Base-by-base conservation (phyloP, 2,797 vertebrate genomes). In the Scyliorhinus canicula region DNA sequence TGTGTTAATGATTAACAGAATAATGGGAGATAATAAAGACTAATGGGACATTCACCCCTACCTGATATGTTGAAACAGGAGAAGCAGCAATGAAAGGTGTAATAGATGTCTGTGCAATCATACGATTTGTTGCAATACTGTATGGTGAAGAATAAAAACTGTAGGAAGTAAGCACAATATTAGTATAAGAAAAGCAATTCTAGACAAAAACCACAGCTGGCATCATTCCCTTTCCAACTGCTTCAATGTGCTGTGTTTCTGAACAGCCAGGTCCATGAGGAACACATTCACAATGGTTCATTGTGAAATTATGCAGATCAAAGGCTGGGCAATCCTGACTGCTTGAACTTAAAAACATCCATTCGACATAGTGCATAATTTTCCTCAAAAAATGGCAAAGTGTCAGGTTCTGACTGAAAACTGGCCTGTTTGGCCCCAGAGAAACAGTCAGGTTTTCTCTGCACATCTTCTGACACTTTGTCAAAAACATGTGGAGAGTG, bases 111-210 rank as follows among this genome's bases (percentile, higher is more conserved):
- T 99, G 99, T 97, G 99, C 98, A 97, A 99, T 99, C 99, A 99
- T 99, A 97, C 99, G 98, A 97, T 99, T 99, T 97, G 99, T 98
- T 97, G 98, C 98, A 97, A 99, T 98, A 97, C 98, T 99, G 98
- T 99, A 99, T 97, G 98, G 98, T 97, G 99, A 98, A 96, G 99
- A 98, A 98, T 99, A 99, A 98, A 99, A 99, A 98, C 98, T 99
- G 98, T 95, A 96, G 97, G 97, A 97, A 97, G 97, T 97, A 96
- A 97, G 97, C 95, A 97, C 95, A n/a, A 96, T 95, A 96, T 96
- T 96, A 96, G 96, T 96, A 95, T 52, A 35, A 71, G 47, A 71
- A 71, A 93, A 93, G 40, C 50, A 74, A 47, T 35, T 94, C 93
- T 12, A 74, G 93, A 50, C 93, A 40, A 93, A 14, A 52, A 71